Percentiles rank a stretch among this genome's conserved stretches.
Evolutionary conservation across 2,888 invertebrate genomes (phyloP).

Genomic region (Steinernema hermaphroditum): DNA sequence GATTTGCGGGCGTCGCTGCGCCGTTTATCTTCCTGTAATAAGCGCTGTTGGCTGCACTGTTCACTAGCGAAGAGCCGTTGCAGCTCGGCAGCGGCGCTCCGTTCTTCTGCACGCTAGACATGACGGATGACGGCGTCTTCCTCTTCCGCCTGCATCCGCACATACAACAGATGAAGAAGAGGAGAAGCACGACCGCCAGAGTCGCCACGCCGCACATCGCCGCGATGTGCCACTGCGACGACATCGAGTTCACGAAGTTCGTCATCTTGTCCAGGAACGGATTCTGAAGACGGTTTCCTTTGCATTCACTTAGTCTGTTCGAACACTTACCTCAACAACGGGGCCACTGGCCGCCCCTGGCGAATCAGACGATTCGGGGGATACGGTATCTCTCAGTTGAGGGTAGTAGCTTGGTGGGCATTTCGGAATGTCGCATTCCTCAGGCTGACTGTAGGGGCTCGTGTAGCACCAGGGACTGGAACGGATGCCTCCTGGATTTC

Average conservation of each 20-base stretch:
- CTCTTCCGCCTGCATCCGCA: slow-evolving; percentile 59
- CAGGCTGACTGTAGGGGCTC: slow-evolving; percentile 73
- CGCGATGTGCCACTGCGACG: slow-evolving; percentile 54
- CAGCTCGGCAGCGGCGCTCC: slow-evolving; percentile 11
- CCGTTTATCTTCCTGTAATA: slow-evolving; percentile 81
- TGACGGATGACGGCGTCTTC: slow-evolving; percentile 33
- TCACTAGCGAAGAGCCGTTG: slow-evolving; percentile 37
- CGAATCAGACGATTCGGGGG: background rate
- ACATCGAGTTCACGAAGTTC: slow-evolving; percentile 54
- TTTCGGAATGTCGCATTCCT: slow-evolving; percentile 83
- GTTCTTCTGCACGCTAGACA: slow-evolving; percentile 20
- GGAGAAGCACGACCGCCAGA: slow-evolving; percentile 50
- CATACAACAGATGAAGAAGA: slow-evolving; percentile 58
- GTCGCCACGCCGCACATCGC: slow-evolving; percentile 55
- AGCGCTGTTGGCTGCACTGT: slow-evolving; percentile 52
- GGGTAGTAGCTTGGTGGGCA: slow-evolving; percentile 70
- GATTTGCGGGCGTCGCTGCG: slow-evolving; percentile 51
- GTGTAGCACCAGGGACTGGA: slow-evolving; percentile 80
- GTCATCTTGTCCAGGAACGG: slow-evolving; percentile 43
- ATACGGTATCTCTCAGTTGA: slow-evolving; percentile 32
- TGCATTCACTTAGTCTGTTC: background rate
- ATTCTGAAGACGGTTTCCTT: slow-evolving; percentile 30
- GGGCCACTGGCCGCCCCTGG: background rate
- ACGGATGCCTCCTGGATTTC: slow-evolving; percentile 74
- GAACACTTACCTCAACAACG: background rate